Percentiles rank a stretch among this genome's conserved stretches.
These are phyloP conservation scores for Aphyosemion australe DNA, from an alignment of 2,113 vertebrate genomes.

Conservation along the genomic window DNA sequence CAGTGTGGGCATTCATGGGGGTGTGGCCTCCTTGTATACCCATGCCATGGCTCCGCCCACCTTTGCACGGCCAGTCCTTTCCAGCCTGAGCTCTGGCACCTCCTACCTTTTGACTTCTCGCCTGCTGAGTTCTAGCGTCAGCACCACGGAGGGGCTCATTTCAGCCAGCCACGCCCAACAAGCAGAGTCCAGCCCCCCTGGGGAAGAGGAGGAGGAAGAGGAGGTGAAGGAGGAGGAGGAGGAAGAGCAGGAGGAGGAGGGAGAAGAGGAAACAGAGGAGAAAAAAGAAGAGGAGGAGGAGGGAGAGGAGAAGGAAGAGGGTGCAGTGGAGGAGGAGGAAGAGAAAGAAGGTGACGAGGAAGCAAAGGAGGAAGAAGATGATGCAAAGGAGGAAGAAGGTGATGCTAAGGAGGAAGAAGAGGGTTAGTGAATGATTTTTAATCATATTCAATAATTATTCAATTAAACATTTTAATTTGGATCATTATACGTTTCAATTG, in stretches of 20 bases:
- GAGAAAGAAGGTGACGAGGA: slow-evolving; percentile 8
- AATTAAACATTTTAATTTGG: not conserved
- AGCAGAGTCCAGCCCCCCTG: slow-evolving; percentile 81
- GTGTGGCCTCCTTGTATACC: slow-evolving; percentile 83
- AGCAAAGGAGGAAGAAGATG: slow-evolving; percentile 19
- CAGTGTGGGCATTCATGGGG: slow-evolving; percentile 84
- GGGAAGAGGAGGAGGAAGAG: slow-evolving; percentile 48
- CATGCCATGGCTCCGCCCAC: slow-evolving; percentile 72
- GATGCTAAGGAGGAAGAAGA: slow-evolving; percentile 47
- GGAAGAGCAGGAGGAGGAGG: slow-evolving; percentile 13
- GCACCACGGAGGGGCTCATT: slow-evolving; percentile 86
- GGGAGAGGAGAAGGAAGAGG: slow-evolving; percentile 9
- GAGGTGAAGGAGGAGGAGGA: slow-evolving; percentile 21
- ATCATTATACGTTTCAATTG: slow-evolving; percentile 5
- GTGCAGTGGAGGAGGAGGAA: not conserved
- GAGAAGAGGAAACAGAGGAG: slow-evolving; percentile 19
- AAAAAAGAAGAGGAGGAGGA: slow-evolving; percentile 37
- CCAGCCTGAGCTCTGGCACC: slow-evolving; percentile 80
- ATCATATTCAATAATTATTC: not conserved
- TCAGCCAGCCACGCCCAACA: slow-evolving; percentile 82
- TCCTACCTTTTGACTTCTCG: slow-evolving; percentile 85
- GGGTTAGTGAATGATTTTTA: slow-evolving; percentile 42
- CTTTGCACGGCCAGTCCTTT: slow-evolving; percentile 82
- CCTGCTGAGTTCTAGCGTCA: slow-evolving; percentile 84
- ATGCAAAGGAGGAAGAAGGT: slow-evolving; percentile 29